Conservation (phyloP, 92 coral and sea anemone genomes). For the Umimayanthus kanabou region DNA sequence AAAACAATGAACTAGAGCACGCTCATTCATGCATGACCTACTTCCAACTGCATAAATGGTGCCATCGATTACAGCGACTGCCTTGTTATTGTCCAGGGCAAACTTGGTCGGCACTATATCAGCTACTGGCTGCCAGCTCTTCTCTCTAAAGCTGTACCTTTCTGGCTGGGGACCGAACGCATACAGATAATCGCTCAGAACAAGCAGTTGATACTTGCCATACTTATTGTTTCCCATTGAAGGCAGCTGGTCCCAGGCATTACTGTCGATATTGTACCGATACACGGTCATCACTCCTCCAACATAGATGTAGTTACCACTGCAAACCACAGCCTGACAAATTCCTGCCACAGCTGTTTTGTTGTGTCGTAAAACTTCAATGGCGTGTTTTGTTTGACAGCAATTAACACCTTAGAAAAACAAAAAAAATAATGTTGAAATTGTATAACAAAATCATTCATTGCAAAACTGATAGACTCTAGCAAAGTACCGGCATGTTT, state of each 20-base stretch:
- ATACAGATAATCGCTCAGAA: neutral
- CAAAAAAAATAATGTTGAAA: neutral
- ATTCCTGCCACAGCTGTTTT: neutral
- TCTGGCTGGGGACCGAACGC: neutral
- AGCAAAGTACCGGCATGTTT: too few relatives aligned
- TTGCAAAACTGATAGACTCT: too few relatives aligned
- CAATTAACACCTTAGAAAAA: neutral
- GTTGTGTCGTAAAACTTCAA: neutral
- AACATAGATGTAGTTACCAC: neutral
- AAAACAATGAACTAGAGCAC: neutral
- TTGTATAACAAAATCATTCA: too few relatives aligned
- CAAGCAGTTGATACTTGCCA: neutral
- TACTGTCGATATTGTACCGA: neutral
- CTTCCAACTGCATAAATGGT: neutral
- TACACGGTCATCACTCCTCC: neutral
- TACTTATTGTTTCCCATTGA: neutral
- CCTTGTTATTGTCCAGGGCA: neutral
- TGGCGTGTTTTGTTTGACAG: neutral
- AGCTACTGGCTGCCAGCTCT: neutral
- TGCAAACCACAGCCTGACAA: neutral
- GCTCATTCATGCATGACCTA: neutral
- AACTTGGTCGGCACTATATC: neutral
- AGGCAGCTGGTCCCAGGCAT: neutral
- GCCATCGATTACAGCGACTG: neutral
- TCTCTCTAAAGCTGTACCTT: too few relatives aligned